Evolutionary conservation across 1,140 invertebrate genomes (phyloP), one percentile per base, ranked within the genome.

Genomic region (Orchestia grillus): DNA sequence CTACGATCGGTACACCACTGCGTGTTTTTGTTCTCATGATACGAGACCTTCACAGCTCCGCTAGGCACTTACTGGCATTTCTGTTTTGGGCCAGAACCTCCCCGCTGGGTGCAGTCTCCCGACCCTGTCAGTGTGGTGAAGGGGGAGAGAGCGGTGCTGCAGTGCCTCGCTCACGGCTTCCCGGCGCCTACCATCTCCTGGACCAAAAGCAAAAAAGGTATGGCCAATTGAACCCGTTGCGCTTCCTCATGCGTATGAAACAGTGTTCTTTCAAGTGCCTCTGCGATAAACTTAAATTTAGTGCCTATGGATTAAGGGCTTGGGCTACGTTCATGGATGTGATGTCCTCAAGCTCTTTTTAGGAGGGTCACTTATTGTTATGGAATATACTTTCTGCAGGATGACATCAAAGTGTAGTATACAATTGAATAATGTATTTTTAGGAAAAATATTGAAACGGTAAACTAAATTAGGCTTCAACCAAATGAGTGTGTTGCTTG

Each of bases 181-280:
- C 92, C 57, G 41, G 40, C 53, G 0, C 57, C 94, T 0, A 62
- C 47, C 47, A 95, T 96, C 92, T 94, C 95, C 0, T 88, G 57
- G 57, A 95, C 44, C 41, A 96, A 47, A 40, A 57, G 44, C 36
- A 57, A 40, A 11, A 96, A 87, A 95, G 91, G 62, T 96, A n/a
- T 19, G 36, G 41, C 28, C 40, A 0, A 42, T 43, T 8, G 42
- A 3, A 77, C 62, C 28, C 36, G 11, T 36, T 77, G 11, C 1
- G 28, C 15, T 19, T 28, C 62, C 36, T 77, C 62, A 77, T 77
- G 62, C 36, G 62, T 36, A 77, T 77, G 28, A 77, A 77, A 77
- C 36, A 77, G 19, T 53, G 47, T 53, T 53, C 19, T 53, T 53
- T 6, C 19, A 53, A n/a, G n/a, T n/a, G n/a, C n/a, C n/a, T n/a